Percentiles rank a stretch among this genome's conserved stretches.
Evolutionary conservation across 2,113 vertebrate genomes (phyloP).

Genomic region (Podiceps cristatus): DNA sequence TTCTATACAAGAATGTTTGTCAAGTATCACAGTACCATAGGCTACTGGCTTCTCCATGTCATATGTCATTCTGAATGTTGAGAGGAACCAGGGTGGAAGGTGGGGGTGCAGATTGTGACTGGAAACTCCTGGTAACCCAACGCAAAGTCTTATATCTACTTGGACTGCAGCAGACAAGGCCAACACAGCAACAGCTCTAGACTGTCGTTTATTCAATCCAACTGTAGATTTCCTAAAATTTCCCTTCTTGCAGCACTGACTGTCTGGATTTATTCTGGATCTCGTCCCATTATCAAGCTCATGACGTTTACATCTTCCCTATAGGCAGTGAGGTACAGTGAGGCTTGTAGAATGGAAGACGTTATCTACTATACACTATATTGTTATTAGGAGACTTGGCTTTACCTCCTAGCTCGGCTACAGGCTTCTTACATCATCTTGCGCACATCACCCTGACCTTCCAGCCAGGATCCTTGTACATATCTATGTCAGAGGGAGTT

Average conservation of each 20-base stretch:
- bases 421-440: too few species aligned
- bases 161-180: neutral
- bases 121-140: neutral
- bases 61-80: neutral
- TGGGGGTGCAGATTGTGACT: neutral
- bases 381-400: too few species aligned
- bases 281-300: neutral
- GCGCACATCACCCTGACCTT: too few species aligned
- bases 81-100: neutral
- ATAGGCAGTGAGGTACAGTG: neutral
- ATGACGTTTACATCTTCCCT: neutral
- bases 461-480: too few species aligned
- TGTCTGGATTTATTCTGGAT: neutral
- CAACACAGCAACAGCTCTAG: neutral
- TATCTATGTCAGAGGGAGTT: too few species aligned
- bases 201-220: neutral
- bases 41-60: neutral
- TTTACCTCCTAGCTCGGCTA: too few species aligned
- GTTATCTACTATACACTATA: too few species aligned
- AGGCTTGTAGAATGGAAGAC: neutral
- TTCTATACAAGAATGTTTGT: neutral
- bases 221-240: neutral
- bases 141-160: neutral
- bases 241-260: neutral
- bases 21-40: neutral